Evolutionary conservation across 2,888 invertebrate genomes (phyloP), one percentile per base, ranked within the genome.

Genomic region (Synanthedon andrenaeformis): DNA sequence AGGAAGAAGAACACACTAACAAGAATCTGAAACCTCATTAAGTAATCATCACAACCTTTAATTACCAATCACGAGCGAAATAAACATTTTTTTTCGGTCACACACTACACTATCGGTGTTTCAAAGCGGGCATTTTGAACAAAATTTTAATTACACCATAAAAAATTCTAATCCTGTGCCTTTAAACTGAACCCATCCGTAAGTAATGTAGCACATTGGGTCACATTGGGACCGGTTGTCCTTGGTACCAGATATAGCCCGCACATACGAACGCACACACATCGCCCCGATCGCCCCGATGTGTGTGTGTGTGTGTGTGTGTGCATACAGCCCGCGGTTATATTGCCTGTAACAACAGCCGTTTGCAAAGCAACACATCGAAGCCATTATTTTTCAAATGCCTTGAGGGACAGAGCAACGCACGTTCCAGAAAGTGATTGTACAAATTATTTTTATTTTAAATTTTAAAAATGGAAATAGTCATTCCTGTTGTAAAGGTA

Each of bases 221-320:
- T 84, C 83, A 83, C 83, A 74, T 82, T 82, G 79, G 70, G 61
- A 81, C 75, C 74, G 76, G 85, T 63, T 79, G 85, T 76, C 85
- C 85, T 85, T 85, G 81, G 71, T 65, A 65, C 64, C 62, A 62
- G 60, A 60, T 63, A 60, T 64, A 60, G 66, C 62, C 63, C 64
- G 65, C 59, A 61, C 57, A 50, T 54, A 51, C 58, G 57, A 59
- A 54, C 59, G 58, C 62, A 52, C 57, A 51, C 49, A 53, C 60
- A 58, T 57, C 56, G 57, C 58, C 58, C 51, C 41, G 17, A 51
- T 60, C n/a, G n/a, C n/a, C n/a, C n/a, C n/a, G n/a, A 48, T 57
- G 49, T 60, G 56, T 56, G 57, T 61, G 59, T 62, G 59, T 60
- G 49, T 57, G 49, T 60, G 56, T 56, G 57, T 61, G 59, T 62